Conservation (phyloP, 2,888 invertebrate genomes). For the Drosophila infuscata region DNA sequence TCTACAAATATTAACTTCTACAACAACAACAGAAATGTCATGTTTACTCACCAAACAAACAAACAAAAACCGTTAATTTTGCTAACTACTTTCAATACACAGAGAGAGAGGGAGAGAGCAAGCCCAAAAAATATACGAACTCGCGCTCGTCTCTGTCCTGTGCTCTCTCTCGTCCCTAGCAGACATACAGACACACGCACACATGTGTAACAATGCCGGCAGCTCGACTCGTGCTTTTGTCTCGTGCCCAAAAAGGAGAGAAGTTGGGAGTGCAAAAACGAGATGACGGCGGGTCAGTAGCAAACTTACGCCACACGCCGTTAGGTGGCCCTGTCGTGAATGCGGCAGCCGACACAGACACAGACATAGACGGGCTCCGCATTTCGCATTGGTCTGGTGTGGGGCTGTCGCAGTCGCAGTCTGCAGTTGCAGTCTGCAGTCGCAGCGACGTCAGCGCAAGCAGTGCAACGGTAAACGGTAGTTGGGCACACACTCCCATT, state of each 20-base stretch:
- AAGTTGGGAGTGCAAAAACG: constrained; percentile 57
- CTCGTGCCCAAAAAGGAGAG: constrained; percentile 45
- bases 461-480: constrained; percentile 52
- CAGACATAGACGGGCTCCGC: constrained; percentile 52
- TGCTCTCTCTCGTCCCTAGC: constrained; percentile 34
- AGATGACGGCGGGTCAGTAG: constrained; percentile 76
- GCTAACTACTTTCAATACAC: constrained; percentile 24
- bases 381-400: constrained; percentile 32
- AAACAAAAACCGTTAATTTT: constrained; percentile 30
- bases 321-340: constrained; percentile 80
- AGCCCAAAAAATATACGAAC: constrained; percentile 22
- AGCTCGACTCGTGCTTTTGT: constrained; percentile 53
- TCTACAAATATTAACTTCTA: not conserved
- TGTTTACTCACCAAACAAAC: constrained; percentile 9
- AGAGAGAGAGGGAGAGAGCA: constrained; percentile 20
- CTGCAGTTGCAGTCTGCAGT: constrained; percentile 19
- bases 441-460: constrained; percentile 52
- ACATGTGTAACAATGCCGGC: constrained; percentile 42
- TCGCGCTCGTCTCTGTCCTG: constrained; percentile 17
- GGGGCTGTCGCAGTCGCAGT: constrained; percentile 49
- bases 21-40: not conserved
- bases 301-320: constrained; percentile 83
- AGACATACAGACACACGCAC: constrained; percentile 30
- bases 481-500: constrained; percentile 23
- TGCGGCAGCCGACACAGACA: constrained; percentile 69